A percentile compares a stretch with the other conserved stretches of the same genome.
These are phyloP conservation scores for Sebastes hubbsi DNA, from an alignment of 2,797 vertebrate genomes.

Conservation along the genomic window DNA sequence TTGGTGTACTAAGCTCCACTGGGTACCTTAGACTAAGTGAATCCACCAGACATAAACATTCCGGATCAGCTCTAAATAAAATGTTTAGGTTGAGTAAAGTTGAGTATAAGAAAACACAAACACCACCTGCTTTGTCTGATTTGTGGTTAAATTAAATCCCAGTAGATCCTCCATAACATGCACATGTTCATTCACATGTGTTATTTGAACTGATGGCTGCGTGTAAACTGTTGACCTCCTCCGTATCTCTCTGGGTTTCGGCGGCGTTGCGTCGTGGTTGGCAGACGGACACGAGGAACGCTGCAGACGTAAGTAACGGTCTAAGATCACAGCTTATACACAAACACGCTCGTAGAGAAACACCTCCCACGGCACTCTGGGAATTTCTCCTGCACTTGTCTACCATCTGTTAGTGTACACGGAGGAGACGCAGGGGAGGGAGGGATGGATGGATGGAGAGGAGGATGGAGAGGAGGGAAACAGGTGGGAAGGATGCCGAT, in stretches of 20 bases:
- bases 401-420: constrained; percentile 56
- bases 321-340: constrained; percentile 38
- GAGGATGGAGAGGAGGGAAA: background rate
- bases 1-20: no score
- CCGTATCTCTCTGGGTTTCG: background rate
- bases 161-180: background rate
- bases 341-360: constrained; percentile 15
- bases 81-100: background rate
- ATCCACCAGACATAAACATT: background rate
- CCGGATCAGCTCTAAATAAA: background rate
- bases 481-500: constrained; percentile 21
- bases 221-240: no score
- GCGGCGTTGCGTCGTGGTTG: background rate
- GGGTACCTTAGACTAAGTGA: no score
- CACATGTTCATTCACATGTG: background rate
- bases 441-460: background rate
- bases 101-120: background rate
- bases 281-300: constrained; percentile 5
- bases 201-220: no score
- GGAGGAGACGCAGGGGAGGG: background rate
- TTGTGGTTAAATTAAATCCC: background rate
- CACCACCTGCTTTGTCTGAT: background rate
- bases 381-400: constrained; percentile 33
- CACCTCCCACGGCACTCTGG: constrained; percentile 54
- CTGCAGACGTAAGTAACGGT: constrained; percentile 58